Conservation (phyloP, 2,888 invertebrate genomes). For the Nemotelus pantherinus region DNA sequence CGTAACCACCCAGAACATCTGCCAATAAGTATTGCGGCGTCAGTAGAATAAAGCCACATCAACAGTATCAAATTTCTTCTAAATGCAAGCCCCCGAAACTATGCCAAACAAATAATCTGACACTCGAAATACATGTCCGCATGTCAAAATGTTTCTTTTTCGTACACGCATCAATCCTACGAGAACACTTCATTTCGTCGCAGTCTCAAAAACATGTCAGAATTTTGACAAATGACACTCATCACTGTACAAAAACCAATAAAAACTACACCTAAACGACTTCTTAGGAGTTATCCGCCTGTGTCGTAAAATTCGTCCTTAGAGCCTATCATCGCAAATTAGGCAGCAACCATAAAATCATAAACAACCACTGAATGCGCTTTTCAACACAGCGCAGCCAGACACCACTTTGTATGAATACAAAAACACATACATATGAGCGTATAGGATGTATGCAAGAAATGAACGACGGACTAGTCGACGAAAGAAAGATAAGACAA, state of each 20-base stretch:
- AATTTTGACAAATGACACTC: slow-evolving; percentile 41
- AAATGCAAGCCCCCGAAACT: too few species aligned
- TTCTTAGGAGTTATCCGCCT: slow-evolving; percentile 22
- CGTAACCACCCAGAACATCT: too few species aligned
- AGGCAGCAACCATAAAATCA: slow-evolving; percentile 39
- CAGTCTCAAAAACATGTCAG: slow-evolving; percentile 27
- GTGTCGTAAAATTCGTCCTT: slow-evolving; percentile 41
- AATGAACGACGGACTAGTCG: background rate
- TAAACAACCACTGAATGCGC: slow-evolving; percentile 30
- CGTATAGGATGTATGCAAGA: background rate
- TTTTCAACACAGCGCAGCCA: slow-evolving; percentile 15
- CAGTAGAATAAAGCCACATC: too few species aligned
- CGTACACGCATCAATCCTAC: too few species aligned
- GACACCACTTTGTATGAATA: background rate
- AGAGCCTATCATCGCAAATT: slow-evolving; percentile 41
- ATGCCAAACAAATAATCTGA: too few species aligned
- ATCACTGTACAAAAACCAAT: slow-evolving; percentile 20
- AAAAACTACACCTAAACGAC: slow-evolving; percentile 23
- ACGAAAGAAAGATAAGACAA: slow-evolving; percentile 4
- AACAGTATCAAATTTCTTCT: too few species aligned
- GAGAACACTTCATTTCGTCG: background rate
- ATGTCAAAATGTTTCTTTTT: too few species aligned
- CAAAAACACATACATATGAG: background rate
- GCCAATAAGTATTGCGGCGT: too few species aligned
- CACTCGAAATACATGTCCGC: too few species aligned